phyloP scores from a whole-genome alignment of 2,888 invertebrate species.

The Euproctis similis region DNA sequence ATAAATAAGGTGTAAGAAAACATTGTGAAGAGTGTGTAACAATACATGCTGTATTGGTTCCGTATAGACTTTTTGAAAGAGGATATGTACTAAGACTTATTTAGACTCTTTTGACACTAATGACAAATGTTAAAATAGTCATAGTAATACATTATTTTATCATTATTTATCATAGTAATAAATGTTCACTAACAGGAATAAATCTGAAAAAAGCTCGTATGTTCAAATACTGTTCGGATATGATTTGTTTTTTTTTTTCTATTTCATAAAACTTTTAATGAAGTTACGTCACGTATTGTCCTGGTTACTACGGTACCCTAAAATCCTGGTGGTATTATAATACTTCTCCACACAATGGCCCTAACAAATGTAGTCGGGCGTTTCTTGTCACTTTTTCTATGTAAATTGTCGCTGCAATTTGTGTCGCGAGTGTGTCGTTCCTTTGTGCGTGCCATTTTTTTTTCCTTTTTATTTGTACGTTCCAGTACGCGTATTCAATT shows the following conservation, averaged over 20 bases:
- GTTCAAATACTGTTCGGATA: no score
- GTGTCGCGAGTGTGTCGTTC: constrained; percentile 41
- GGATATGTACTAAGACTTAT: neutral
- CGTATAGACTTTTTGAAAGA: constrained; percentile 8
- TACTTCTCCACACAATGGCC: constrained; percentile 59
- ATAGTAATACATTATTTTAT: no score
- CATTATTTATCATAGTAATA: no score
- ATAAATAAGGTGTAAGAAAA: constrained; percentile 51
- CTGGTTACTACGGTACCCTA: constrained; percentile 11
- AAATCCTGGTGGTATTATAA: constrained; percentile 38
- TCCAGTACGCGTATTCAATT: constrained; percentile 18
- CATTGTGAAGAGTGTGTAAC: constrained; percentile 7
- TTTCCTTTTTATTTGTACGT: constrained; percentile 22
- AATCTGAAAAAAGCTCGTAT: no score
- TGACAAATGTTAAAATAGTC: no score
- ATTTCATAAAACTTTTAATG: no score
- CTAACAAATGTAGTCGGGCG: constrained; percentile 64
- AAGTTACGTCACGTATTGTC: no score
- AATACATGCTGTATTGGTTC: constrained; percentile 10
- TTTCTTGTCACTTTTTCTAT: constrained; percentile 66
- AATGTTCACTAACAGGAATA: no score
- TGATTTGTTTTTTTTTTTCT: no score
- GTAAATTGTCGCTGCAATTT: constrained; percentile 67
- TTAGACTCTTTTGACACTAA: no score
- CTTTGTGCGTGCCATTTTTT: constrained; percentile 24